phyloP scores from a whole-genome alignment of 2,113 vertebrate species.

The Pituophis catenifer region DNA sequence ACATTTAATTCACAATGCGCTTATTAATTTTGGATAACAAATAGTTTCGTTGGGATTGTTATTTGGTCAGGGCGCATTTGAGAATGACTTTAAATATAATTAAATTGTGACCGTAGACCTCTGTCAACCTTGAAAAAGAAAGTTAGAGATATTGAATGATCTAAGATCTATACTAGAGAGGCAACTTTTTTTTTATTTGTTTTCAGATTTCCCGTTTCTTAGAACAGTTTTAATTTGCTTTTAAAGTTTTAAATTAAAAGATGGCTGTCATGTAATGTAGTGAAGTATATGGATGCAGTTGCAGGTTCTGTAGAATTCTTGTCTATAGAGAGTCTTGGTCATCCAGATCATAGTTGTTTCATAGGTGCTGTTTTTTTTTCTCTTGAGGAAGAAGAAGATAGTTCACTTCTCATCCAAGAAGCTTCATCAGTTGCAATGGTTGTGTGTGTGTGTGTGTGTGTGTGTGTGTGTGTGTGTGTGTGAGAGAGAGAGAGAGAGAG shows the following conservation, averaged over 20 bases:
- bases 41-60: slow-evolving; percentile 42
- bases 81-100: slow-evolving; percentile 43
- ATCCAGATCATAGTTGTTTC: neutral
- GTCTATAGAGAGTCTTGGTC: neutral
- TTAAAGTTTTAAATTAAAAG: neutral
- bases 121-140: neutral
- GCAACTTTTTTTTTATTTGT: neutral
- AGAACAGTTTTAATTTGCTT: neutral
- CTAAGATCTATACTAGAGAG: neutral
- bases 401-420: no score
- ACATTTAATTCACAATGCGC: slow-evolving; percentile 55
- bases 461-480: no score
- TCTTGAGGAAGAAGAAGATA: neutral
- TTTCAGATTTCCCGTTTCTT: neutral
- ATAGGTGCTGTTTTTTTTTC: neutral
- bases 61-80: slow-evolving; percentile 20
- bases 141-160: neutral
- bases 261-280: neutral
- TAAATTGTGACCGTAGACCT: slow-evolving; percentile 17
- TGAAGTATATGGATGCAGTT: neutral
- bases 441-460: no score
- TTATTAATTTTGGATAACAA: slow-evolving; percentile 56
- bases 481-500: no score
- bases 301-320: neutral
- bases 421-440: neutral